Base-by-base conservation (phyloP, 1,140 invertebrate species). In the Rhynchophorus ferrugineus region DNA sequence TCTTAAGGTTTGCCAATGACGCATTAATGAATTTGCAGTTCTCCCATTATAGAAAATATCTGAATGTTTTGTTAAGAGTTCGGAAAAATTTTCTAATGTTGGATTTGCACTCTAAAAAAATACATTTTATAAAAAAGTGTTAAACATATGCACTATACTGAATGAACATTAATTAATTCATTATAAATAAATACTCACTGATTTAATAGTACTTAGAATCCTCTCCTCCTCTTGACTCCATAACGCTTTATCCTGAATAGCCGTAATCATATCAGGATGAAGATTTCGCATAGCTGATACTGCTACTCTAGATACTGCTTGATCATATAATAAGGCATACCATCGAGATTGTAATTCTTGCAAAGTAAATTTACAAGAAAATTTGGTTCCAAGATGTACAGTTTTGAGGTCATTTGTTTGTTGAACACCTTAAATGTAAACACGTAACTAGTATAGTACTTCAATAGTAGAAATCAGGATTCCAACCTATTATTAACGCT, bases 271-370 rank as follows among this genome's bases (percentile, higher is more conserved):
- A 69, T 97, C 92, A 1, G 91, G 89, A 75, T 95, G 91, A 37
- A 98, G 75, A 74, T 95, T 92, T 29, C 89, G 79, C 82, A 98
- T 95, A 0, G 94, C 90, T 54, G 86, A 83, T 5, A 95, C 82
- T 17, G 93, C 90, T 35, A 95, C 80, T 58, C 90, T 79, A 8
- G 84, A 91, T 29, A 91, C 82, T 35, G 85, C 80, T 36, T 89
- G 84, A 71, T 98, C 92, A 70, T 97, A 98, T 1, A 98, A 73
- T 38, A 99, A 66, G 7, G 91, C 87, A 75, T 95, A 95, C 95
- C 95, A 98, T 49, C 95, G 79, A 52, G 93, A 89, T 65, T 96
- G 90, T 19, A 98, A 81, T 69, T 99, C 94, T 68, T 89, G 84
- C 9, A 96, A 70, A 0, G 91, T 94, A 68, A 97, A 98, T 56